phyloP scores from a whole-genome alignment of 2,888 invertebrate genomes.

The Apamea monoglypha region DNA sequence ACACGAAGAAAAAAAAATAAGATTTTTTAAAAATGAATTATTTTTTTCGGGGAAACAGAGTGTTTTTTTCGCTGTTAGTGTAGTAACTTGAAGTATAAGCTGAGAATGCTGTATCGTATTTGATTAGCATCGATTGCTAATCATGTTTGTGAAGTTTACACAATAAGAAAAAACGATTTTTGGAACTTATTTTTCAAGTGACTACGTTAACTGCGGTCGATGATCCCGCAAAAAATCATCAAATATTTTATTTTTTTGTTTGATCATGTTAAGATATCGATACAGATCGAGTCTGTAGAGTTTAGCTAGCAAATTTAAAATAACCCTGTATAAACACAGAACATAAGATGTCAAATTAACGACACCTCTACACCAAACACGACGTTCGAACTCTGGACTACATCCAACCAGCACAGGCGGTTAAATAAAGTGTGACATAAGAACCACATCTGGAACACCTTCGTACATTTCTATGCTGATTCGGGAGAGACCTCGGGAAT shows the following conservation, averaged over 20 bases:
- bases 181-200: neutral
- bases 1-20: neutral
- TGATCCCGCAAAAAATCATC: no score
- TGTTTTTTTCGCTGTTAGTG: neutral
- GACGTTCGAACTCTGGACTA: conserved; percentile 57
- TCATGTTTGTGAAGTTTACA: neutral
- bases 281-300: neutral
- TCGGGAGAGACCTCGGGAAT: conserved; percentile 48
- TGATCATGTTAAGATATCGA: neutral
- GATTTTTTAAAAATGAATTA: no score
- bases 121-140: no score
- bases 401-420: conserved; percentile 46
- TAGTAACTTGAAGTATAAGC: neutral
- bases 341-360: conserved; percentile 16
- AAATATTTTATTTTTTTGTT: no score
- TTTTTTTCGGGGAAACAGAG: no score
- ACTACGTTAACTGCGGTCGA: neutral
- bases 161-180: neutral
- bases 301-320: neutral
- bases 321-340: neutral
- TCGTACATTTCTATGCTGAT: conserved; percentile 53
- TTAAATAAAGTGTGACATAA: conserved; percentile 45
- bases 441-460: conserved; percentile 35
- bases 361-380: conserved; percentile 23
- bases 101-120: neutral